These are phyloP conservation scores for Hydractinia echinata DNA, from an alignment of 30 jellyfish, hydroid and myxozoan genomes.

Conservation along the genomic window DNA sequence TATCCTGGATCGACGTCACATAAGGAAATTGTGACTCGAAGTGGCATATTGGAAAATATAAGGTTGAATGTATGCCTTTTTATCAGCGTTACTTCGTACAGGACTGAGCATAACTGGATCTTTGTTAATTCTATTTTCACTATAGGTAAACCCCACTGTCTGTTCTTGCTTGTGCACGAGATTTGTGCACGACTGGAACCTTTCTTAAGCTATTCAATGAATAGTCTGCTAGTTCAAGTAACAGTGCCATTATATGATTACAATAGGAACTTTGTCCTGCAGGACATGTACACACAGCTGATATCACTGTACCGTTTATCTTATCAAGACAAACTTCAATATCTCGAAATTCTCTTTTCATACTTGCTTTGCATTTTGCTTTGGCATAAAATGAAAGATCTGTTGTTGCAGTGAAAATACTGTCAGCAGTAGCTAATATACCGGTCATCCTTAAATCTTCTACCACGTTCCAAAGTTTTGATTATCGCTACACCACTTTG, in stretches of 20 bases:
- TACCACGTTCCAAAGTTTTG: no score
- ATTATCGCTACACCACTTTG: no score
- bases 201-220: not conserved
- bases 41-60: slow-evolving; percentile 29
- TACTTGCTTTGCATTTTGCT: no score
- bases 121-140: slow-evolving; percentile 12
- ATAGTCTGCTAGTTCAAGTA: slow-evolving; percentile 46
- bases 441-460: no score
- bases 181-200: no score
- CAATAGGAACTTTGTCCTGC: slow-evolving; percentile 56
- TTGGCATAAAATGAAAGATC: no score
- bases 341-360: no score
- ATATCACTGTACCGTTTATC: not conserved
- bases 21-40: slow-evolving; percentile 36
- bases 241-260: not conserved
- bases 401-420: no score
- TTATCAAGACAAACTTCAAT: no score
- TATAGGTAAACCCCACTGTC: slow-evolving; percentile 61
- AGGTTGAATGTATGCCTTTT: slow-evolving; percentile 43
- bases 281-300: slow-evolving; percentile 20
- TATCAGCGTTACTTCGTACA: slow-evolving; percentile 18
- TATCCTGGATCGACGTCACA: slow-evolving; percentile 19
- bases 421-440: no score
- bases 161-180: no score
- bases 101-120: slow-evolving; percentile 36